Evolutionary conservation across 2,888 invertebrate species (phyloP).

Genomic region (Adela reaumurella): DNA sequence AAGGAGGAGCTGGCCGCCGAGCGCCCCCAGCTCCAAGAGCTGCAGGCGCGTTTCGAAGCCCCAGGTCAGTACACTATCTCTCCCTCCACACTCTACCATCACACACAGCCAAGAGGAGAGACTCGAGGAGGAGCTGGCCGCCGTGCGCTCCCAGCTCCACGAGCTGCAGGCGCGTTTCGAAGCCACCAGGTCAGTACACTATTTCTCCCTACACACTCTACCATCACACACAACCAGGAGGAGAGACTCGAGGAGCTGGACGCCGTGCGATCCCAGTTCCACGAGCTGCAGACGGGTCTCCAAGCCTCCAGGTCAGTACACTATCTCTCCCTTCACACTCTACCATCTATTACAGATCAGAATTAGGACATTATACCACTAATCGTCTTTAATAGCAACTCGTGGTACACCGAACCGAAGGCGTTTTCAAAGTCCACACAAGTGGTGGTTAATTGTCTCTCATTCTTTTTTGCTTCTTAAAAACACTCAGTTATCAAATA

Average conservation of each 20-base stretch:
- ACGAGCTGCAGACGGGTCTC: slow-evolving; percentile 47
- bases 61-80: too few relatives aligned
- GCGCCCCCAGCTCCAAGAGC: slow-evolving; percentile 49
- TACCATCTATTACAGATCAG: slow-evolving; percentile 64
- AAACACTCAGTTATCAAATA: too few relatives aligned
- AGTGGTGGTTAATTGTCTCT: too few relatives aligned
- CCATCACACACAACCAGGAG: slow-evolving; percentile 64
- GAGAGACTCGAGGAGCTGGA: slow-evolving; percentile 63
- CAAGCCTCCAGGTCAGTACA: slow-evolving; percentile 47
- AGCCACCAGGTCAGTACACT: slow-evolving; percentile 47
- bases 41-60: slow-evolving; percentile 45
- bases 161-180: slow-evolving; percentile 46
- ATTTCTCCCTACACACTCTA: too few relatives aligned
- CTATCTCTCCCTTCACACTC: too few relatives aligned
- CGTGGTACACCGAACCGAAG: too few relatives aligned
- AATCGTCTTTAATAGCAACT: too few relatives aligned
- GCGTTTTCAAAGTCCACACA: too few relatives aligned
- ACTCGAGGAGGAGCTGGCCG: slow-evolving; percentile 60
- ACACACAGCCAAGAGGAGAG: slow-evolving; percentile 67
- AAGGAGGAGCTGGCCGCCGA: slow-evolving; percentile 60
- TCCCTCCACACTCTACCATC: too few relatives aligned
- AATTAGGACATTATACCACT: too few relatives aligned
- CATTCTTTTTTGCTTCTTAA: too few relatives aligned
- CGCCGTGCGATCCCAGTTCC: slow-evolving; percentile 51
- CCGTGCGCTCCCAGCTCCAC: slow-evolving; percentile 52